phyloP scores from a whole-genome alignment of 2,797 vertebrate species.

The Cheirogaleus major region DNA sequence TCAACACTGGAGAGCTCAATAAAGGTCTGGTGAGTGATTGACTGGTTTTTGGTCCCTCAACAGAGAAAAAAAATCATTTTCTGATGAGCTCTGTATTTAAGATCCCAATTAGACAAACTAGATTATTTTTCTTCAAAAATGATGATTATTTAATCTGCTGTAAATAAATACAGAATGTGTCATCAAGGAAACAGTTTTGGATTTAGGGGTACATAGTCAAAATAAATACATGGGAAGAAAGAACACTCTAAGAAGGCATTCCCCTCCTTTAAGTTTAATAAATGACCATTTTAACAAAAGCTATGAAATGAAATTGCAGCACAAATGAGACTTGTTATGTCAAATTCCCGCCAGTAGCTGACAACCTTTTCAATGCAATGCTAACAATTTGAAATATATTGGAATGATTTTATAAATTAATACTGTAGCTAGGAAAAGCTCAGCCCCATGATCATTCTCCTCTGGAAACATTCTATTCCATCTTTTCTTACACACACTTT shows the following conservation, averaged over 20 bases:
- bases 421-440: constrained; percentile 32
- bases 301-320: constrained; percentile 39
- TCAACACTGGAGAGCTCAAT: not conserved
- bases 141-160: not conserved
- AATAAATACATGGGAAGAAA: constrained; percentile 40
- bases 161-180: constrained; percentile 18
- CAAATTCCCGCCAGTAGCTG: constrained; percentile 34
- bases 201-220: not conserved
- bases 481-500: constrained; percentile 64
- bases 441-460: constrained; percentile 34
- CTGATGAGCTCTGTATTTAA: not conserved
- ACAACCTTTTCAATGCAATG: constrained; percentile 48
- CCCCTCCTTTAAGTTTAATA: not conserved
- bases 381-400: constrained; percentile 65
- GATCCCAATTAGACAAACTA: not conserved
- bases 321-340: constrained; percentile 57
- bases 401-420: constrained; percentile 69
- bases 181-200: not conserved
- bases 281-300: constrained; percentile 59
- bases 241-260: not conserved
- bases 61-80: not conserved
- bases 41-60: not conserved
- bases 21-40: not conserved
- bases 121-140: constrained; percentile 32
- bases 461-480: constrained; percentile 29